Percentiles rank a stretch among this genome's conserved stretches.
Conservation (phyloP, 2,797 vertebrate genomes). For the Oreortyx pictus region DNA sequence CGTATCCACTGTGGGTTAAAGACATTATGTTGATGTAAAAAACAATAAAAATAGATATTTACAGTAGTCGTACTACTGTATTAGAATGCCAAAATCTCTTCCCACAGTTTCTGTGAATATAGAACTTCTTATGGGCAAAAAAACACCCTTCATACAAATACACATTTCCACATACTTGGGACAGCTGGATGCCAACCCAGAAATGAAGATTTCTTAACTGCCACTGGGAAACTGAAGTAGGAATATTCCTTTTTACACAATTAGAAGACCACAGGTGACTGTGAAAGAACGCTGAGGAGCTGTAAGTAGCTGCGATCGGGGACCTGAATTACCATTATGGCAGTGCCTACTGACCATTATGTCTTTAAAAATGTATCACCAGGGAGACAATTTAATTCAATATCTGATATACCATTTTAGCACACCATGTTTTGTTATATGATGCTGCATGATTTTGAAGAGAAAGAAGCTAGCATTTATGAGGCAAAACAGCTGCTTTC, state of each 20-base stretch:
- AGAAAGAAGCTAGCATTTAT: neutral
- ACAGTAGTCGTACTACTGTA: slow-evolving; percentile 18
- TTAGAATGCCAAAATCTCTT: slow-evolving; percentile 41
- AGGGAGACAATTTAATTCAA: neutral
- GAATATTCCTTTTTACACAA: neutral
- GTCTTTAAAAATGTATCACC: neutral
- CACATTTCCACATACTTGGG: slow-evolving; percentile 25
- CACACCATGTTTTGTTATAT: neutral
- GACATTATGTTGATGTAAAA: neutral
- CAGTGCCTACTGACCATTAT: neutral
- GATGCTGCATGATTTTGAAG: neutral
- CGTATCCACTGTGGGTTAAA: slow-evolving; percentile 24
- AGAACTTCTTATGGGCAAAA: slow-evolving; percentile 10
- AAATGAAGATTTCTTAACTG: slow-evolving; percentile 15
- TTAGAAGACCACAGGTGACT: neutral
- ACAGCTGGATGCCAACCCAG: slow-evolving; percentile 13
- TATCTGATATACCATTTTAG: neutral
- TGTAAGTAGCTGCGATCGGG: neutral
- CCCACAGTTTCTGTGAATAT: slow-evolving; percentile 51
- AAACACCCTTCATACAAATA: neutral
- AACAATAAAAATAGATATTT: neutral
- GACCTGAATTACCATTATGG: slow-evolving; percentile 14
- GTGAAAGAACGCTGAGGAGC: neutral
- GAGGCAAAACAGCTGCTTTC: neutral
- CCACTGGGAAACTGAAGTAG: neutral